A percentile compares a stretch with the other conserved stretches of the same genome.
These are phyloP conservation scores for Scolopax mira DNA, from an alignment of 2,113 vertebrate species.

Conservation along the genomic window DNA sequence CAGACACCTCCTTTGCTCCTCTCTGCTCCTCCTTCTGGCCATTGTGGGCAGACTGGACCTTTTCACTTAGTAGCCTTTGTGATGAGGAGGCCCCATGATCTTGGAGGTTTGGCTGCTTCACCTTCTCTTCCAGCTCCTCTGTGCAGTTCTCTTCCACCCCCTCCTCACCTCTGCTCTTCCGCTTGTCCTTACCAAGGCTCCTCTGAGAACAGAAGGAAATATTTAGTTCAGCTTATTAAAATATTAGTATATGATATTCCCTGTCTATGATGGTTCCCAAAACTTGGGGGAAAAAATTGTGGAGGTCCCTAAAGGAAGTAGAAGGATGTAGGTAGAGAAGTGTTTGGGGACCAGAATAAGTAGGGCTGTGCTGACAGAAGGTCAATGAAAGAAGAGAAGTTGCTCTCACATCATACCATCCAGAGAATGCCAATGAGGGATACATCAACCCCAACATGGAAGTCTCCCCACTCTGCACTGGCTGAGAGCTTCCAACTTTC, in stretches of 20 bases:
- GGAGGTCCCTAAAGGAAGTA: neutral
- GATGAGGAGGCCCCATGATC: neutral
- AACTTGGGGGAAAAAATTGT: neutral
- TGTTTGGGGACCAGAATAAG: neutral
- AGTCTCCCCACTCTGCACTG: neutral
- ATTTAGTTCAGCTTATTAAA: neutral
- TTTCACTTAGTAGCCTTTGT: neutral
- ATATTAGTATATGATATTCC: neutral
- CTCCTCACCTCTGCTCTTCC: conserved; percentile 27
- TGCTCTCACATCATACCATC: neutral
- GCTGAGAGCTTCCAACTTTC: neutral
- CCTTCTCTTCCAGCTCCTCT: conserved; percentile 30
- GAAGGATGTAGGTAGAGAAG: neutral
- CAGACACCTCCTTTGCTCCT: neutral
- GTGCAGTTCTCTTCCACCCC: conserved; percentile 17
- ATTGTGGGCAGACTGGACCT: neutral
- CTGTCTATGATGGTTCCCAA: neutral
- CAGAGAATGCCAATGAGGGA: neutral
- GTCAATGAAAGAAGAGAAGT: neutral
- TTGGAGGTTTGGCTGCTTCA: neutral
- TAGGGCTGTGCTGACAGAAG: neutral
- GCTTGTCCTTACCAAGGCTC: neutral
- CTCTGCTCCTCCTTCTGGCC: conserved; percentile 2
- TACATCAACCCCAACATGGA: neutral
- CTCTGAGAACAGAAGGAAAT: neutral